A percentile compares a stretch with the other conserved stretches of the same genome.
Evolutionary conservation across 2,888 invertebrate species (phyloP).

Genomic region (Holacanthella duospinosa): DNA sequence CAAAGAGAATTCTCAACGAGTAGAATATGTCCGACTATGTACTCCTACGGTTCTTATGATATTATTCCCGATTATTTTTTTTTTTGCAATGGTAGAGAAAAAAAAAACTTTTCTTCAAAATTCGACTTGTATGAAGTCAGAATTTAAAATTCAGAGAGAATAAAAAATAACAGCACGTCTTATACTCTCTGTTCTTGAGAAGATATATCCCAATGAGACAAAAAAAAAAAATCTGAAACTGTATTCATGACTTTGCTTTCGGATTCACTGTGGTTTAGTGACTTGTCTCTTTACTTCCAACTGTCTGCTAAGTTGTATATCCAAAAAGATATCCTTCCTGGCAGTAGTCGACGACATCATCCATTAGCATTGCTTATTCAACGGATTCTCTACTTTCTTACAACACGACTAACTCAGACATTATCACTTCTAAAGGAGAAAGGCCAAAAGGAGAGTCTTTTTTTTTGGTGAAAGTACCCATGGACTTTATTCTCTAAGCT

Average conservation of each 20-base stretch:
- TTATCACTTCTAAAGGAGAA: background rate
- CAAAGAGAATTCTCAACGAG: background rate
- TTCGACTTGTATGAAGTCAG: background rate
- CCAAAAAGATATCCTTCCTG: background rate
- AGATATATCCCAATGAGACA: no score
- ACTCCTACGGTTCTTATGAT: background rate
- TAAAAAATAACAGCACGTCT: background rate
- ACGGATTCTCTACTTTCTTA: background rate
- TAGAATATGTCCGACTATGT: background rate
- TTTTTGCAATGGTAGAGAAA: background rate
- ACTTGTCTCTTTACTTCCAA: background rate
- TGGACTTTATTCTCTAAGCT: background rate
- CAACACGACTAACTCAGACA: background rate
- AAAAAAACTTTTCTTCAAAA: background rate
- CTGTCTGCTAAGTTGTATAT: background rate
- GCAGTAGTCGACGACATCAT: background rate
- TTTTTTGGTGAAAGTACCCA: background rate
- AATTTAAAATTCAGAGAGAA: background rate
- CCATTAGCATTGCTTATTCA: constrained; percentile 2
- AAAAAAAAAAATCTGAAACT: no score
- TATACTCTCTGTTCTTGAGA: background rate
- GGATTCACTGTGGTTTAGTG: background rate
- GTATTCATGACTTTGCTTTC: background rate
- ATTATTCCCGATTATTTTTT: background rate
- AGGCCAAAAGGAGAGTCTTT: no score